Conservation (phyloP, 2,888 invertebrate species). For the Melinaea marsaeus region DNA sequence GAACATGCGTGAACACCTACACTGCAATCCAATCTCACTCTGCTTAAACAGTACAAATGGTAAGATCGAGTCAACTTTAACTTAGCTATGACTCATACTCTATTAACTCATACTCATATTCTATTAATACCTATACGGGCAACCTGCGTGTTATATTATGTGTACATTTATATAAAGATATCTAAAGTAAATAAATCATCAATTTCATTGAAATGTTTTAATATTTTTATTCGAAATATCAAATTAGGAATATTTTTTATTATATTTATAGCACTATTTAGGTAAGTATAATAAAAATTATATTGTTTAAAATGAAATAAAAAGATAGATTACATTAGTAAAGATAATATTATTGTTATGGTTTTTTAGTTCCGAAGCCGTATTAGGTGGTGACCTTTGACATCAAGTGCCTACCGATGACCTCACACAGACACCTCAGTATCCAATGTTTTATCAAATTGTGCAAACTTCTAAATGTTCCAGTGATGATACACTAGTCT, state of each 20-base stretch:
- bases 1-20: slow-evolving; percentile 39
- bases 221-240: no score
- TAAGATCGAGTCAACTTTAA: slow-evolving; percentile 7
- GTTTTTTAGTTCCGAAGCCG: slow-evolving; percentile 40
- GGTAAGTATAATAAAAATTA: no score
- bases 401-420: slow-evolving; percentile 20
- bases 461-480: neutral
- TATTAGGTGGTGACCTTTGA: slow-evolving; percentile 37
- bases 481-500: neutral
- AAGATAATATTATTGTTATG: slow-evolving; percentile 15
- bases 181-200: neutral
- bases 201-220: neutral
- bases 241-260: no score
- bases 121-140: slow-evolving; percentile 12
- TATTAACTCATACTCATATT: slow-evolving; percentile 17
- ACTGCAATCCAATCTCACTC: slow-evolving; percentile 7
- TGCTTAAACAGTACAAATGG: slow-evolving; percentile 10
- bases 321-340: no score
- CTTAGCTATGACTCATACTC: slow-evolving; percentile 12
- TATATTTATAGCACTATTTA: no score
- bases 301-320: no score
- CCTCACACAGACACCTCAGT: neutral
- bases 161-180: slow-evolving; percentile 1
- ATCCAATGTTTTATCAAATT: neutral
- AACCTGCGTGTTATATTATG: slow-evolving; percentile 6